These are phyloP conservation scores for Noctua janthina DNA, from an alignment of 2,888 invertebrate genomes.

Conservation along the genomic window DNA sequence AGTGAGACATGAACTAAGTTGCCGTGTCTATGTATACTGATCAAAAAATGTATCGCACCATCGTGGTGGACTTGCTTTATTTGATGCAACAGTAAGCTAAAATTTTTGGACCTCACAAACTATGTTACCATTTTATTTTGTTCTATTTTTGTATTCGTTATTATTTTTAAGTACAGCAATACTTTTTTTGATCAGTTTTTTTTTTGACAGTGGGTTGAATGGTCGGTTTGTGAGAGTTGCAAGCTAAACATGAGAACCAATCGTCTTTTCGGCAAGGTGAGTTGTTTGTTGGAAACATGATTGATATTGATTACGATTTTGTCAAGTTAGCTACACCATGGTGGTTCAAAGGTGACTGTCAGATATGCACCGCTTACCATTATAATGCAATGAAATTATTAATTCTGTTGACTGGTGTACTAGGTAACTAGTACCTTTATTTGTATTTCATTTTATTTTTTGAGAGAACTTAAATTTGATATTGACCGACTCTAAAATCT, in stretches of 20 bases:
- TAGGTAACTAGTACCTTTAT: not conserved
- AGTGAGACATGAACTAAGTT: not conserved
- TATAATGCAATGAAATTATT: not conserved
- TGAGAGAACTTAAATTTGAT: not conserved
- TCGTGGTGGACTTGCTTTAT: not conserved
- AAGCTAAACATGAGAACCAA: constrained; percentile 33
- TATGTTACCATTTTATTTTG: not conserved
- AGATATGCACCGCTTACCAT: not conserved
- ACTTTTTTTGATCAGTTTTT: constrained; percentile 22
- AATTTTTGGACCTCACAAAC: too few species aligned
- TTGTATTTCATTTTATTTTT: not conserved
- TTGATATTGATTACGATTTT: constrained; percentile 7
- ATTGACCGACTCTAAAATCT: not conserved
- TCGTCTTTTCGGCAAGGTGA: constrained; percentile 1
- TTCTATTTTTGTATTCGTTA: not conserved
- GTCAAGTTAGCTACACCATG: not conserved
- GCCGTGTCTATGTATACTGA: constrained; percentile 2
- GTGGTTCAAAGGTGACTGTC: not conserved
- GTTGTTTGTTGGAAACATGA: not conserved
- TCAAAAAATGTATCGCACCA: constrained; percentile 17
- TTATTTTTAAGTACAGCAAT: not conserved
- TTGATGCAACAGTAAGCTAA: not conserved
- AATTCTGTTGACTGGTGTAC: not conserved
- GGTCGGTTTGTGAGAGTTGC: constrained; percentile 10
- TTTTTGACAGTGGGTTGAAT: constrained; percentile 19